A percentile compares a stretch with the other conserved stretches of the same genome.
Conservation (phyloP, 2,113 vertebrate genomes). For the Cyanoramphus novaezelandiae region DNA sequence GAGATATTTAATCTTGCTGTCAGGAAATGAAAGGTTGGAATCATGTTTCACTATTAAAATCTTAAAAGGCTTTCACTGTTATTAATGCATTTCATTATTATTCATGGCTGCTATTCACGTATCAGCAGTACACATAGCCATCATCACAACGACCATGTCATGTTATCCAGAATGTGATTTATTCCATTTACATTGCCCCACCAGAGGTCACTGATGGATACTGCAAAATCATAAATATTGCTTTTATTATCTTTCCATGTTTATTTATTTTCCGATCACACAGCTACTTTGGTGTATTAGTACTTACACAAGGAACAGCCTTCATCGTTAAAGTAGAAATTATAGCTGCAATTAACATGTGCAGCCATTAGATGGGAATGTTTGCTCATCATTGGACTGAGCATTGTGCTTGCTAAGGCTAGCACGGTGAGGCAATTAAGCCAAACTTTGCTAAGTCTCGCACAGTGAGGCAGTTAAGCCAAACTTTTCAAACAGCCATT, state of each 20-base stretch:
- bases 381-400: neutral
- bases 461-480: neutral
- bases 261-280: neutral
- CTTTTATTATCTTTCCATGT: neutral
- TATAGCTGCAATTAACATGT: slow-evolving; percentile 42
- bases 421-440: neutral
- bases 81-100: neutral
- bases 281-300: neutral
- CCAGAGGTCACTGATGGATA: neutral
- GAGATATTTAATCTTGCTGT: neutral
- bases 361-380: slow-evolving; percentile 65
- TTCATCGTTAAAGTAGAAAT: neutral
- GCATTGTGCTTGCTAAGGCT: neutral
- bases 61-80: neutral
- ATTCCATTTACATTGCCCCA: neutral
- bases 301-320: neutral
- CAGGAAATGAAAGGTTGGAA: neutral
- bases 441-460: neutral
- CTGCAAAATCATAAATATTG: slow-evolving; percentile 1
- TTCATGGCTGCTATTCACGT: neutral
- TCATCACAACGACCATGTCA: neutral
- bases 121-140: neutral
- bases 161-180: neutral
- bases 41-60: neutral
- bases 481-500: neutral